Conservation (phyloP, 2,113 vertebrate genomes). For the Cnemophilus loriae region DNA sequence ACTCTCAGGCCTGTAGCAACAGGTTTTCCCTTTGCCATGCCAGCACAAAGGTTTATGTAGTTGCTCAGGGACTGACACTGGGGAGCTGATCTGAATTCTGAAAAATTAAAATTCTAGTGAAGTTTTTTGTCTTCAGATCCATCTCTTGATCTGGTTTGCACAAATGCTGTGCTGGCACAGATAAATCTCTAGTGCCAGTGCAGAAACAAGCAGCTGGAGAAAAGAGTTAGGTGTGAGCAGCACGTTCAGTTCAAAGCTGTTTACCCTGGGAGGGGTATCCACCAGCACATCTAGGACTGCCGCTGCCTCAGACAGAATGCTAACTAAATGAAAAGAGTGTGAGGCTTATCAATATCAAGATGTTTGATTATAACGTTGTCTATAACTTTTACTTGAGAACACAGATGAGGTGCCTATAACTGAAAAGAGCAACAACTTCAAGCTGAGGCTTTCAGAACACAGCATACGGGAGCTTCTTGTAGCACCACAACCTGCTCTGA, state of each 20-base stretch:
- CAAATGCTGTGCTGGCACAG: background rate
- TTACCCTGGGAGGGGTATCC: background rate
- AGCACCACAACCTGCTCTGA: background rate
- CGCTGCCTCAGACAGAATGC: background rate
- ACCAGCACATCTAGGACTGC: background rate
- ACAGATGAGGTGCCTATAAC: background rate
- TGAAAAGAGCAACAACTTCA: background rate
- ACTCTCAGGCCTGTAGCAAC: background rate
- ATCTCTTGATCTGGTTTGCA: background rate
- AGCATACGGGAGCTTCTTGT: background rate
- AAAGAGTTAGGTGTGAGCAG: background rate
- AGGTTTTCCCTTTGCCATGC: background rate
- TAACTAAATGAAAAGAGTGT: background rate
- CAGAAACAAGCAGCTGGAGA: background rate
- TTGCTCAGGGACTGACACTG: background rate
- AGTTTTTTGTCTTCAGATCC: background rate
- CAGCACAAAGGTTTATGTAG: background rate
- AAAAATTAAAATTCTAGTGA: background rate
- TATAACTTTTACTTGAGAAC: background rate
- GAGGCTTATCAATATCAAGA: background rate
- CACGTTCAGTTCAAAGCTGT: rapidly evolving
- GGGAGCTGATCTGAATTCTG: background rate
- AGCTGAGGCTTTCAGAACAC: background rate
- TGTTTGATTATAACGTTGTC: background rate
- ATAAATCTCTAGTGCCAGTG: background rate